phyloP scores from a whole-genome alignment of 1,140 invertebrate species.

The Brachionus angularis region DNA sequence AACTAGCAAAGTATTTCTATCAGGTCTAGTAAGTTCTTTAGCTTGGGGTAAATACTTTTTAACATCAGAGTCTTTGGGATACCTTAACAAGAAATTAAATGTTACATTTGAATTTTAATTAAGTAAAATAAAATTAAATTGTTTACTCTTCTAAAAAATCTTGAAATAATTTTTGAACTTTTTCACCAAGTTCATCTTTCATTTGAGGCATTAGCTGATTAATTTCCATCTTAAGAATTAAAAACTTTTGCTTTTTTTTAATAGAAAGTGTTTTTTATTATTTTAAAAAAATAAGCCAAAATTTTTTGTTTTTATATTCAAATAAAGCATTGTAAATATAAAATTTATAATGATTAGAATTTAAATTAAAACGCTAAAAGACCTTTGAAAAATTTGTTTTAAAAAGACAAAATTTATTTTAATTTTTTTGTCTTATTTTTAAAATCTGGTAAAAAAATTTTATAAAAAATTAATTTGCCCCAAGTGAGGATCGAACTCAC shows the following conservation, averaged over 20 bases:
- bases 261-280: too few relatives aligned
- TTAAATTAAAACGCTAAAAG: too few relatives aligned
- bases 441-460: too few relatives aligned
- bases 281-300: too few relatives aligned
- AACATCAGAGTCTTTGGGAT: constrained; percentile 14
- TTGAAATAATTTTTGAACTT: constrained; percentile 43
- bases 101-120: not conserved
- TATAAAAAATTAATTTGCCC: constrained; percentile 15
- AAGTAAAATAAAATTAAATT: not conserved
- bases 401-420: too few relatives aligned
- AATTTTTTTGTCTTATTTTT: too few relatives aligned
- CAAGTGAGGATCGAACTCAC: constrained; percentile 35
- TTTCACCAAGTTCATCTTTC: constrained; percentile 41
- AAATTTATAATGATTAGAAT: too few relatives aligned
- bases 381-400: too few relatives aligned
- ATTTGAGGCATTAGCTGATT: not conserved
- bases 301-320: too few relatives aligned
- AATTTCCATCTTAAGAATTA: constrained; percentile 12
- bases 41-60: constrained; percentile 38
- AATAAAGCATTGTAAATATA: too few relatives aligned
- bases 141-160: constrained; percentile 42
- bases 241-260: not conserved
- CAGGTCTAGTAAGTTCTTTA: constrained; percentile 77
- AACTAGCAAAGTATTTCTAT: constrained; percentile 86
- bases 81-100: not conserved